phyloP scores from a whole-genome alignment of 2,113 vertebrate genomes.

The Hyla sarda region DNA sequence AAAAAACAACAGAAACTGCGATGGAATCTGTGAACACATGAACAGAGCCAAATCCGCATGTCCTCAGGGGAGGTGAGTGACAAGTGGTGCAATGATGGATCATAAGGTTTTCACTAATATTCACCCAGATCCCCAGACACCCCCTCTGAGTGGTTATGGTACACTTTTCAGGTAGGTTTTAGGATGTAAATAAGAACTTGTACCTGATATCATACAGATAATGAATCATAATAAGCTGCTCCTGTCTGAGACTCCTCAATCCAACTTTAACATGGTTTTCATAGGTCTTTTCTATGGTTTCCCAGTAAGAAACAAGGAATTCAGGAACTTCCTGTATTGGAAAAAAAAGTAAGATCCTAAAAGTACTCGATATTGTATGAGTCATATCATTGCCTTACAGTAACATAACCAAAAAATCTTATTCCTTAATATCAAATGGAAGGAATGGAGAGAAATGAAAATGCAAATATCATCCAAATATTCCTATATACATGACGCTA shows the following conservation, averaged over 20 bases:
- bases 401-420: neutral
- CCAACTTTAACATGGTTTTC: slow-evolving; percentile 76
- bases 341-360: slow-evolving; percentile 42
- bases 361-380: neutral
- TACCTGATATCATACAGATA: slow-evolving; percentile 82
- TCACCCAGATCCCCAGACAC: too few species aligned
- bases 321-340: slow-evolving; percentile 80
- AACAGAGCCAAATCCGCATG: too few species aligned
- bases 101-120: too few species aligned
- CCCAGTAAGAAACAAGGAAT: slow-evolving; percentile 83
- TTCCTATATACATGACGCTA: too few species aligned
- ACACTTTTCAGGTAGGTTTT: too few species aligned
- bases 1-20: too few species aligned
- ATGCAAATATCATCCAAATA: neutral
- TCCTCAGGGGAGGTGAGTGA: too few species aligned
- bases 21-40: too few species aligned
- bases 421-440: too few species aligned
- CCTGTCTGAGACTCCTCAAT: slow-evolving; percentile 81
- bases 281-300: slow-evolving; percentile 79
- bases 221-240: slow-evolving; percentile 69
- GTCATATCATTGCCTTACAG: neutral
- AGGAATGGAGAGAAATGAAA: neutral
- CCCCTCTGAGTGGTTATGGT: too few species aligned
- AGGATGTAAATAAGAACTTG: slow-evolving; percentile 46
- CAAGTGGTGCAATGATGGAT: too few species aligned